A percentile compares a stretch with the other conserved stretches of the same genome.
These are phyloP conservation scores for Jordanella pulchra DNA, from an alignment of 2,797 vertebrate species.

Conservation along the genomic window DNA sequence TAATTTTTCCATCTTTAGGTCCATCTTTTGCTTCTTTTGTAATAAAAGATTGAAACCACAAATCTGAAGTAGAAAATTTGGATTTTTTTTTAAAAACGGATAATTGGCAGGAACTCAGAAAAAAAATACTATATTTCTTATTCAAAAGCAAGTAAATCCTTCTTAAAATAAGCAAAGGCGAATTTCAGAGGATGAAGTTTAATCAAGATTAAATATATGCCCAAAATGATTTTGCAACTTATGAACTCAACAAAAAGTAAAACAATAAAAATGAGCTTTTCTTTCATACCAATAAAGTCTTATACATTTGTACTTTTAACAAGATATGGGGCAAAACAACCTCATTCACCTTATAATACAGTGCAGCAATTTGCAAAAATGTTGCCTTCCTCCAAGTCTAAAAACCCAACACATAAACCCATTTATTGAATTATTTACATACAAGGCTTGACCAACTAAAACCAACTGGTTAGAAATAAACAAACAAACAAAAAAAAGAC, in stretches of 20 bases:
- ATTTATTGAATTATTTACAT: constrained; percentile 78
- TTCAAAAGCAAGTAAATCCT: neutral
- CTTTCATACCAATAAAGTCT: constrained; percentile 56
- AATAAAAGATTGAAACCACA: neutral
- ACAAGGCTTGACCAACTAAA: constrained; percentile 65
- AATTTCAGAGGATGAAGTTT: constrained; percentile 79
- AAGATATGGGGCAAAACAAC: constrained; percentile 59
- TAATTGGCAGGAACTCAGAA: neutral
- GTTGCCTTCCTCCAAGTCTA: constrained; percentile 59
- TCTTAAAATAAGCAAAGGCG: constrained; percentile 12
- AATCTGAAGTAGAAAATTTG: neutral
- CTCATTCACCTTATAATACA: constrained; percentile 69
- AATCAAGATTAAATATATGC: constrained; percentile 85
- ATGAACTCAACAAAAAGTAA: constrained; percentile 70
- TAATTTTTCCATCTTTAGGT: neutral
- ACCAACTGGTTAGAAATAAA: constrained; percentile 50
- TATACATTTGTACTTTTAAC: constrained; percentile 54
- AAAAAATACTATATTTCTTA: no score
- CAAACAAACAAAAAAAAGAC: constrained; percentile 38
- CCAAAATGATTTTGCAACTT: constrained; percentile 73
- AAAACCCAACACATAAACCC: constrained; percentile 69
- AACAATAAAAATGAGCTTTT: constrained; percentile 65
- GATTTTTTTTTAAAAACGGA: neutral
- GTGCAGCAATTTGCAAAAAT: constrained; percentile 68
- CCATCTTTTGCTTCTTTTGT: neutral